Percentiles rank a stretch among this genome's conserved stretches.
Evolutionary conservation across 2,113 vertebrate genomes (phyloP).

Genomic region (Etia nguti): DNA sequence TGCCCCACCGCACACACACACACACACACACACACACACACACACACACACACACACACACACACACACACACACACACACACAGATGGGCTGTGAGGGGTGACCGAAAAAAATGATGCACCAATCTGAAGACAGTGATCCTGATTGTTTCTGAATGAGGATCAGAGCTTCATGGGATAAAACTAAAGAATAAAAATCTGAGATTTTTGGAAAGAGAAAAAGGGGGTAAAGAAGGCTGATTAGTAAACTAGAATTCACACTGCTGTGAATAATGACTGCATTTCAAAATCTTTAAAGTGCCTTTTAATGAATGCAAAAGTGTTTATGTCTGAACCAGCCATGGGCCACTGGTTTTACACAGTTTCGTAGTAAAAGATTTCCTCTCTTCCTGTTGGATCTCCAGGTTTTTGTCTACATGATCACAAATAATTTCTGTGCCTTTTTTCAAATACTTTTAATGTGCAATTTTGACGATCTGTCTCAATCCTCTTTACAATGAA

Average conservation of each 20-base stretch:
- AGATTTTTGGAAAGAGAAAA: constrained; percentile 72
- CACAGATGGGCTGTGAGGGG: background rate
- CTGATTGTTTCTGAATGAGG: constrained; percentile 53
- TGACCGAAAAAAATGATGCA: constrained; percentile 28
- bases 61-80: background rate
- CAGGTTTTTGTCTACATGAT: background rate
- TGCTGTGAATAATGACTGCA: background rate
- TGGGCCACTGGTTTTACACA: background rate
- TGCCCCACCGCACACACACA: too few relatives aligned
- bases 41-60: background rate
- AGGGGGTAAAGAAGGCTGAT: constrained; percentile 65
- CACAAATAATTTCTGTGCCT: background rate
- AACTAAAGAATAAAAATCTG: constrained; percentile 90
- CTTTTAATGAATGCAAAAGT: background rate
- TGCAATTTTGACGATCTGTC: background rate
- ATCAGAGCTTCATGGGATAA: constrained; percentile 79
- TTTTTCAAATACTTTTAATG: background rate
- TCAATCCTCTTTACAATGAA: background rate
- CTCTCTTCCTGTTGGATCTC: background rate
- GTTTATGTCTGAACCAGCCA: background rate
- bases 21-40: too few relatives aligned
- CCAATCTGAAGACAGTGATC: constrained; percentile 51
- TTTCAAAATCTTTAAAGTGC: background rate
- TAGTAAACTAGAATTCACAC: constrained; percentile 21
- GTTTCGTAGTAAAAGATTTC: background rate